Conservation (phyloP, 2,888 invertebrate species). For the Acheta domesticus region DNA sequence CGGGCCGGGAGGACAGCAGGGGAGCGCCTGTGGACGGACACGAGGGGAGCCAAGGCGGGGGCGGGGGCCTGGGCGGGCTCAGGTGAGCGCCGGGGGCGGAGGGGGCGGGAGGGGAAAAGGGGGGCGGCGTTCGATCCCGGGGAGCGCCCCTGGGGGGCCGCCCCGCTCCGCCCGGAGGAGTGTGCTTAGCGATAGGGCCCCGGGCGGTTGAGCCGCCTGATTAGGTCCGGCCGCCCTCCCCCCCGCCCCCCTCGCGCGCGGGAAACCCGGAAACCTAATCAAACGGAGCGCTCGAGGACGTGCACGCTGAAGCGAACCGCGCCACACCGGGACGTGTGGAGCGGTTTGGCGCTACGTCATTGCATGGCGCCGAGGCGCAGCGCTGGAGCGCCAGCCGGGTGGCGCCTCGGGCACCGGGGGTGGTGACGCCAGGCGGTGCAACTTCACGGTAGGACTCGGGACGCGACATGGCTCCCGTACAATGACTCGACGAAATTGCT, state of each 20-base stretch:
- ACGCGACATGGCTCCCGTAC: too few species aligned
- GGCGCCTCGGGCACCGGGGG: too few species aligned
- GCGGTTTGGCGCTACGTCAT: too few species aligned
- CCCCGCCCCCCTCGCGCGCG: not conserved
- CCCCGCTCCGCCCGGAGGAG: not conserved
- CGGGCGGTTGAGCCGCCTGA: not conserved
- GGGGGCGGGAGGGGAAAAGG: not conserved
- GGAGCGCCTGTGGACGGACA: too few species aligned
- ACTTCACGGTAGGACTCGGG: too few species aligned
- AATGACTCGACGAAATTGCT: too few species aligned
- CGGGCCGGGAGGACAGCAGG: not conserved
- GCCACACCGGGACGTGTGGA: too few species aligned
- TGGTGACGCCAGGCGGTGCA: too few species aligned
- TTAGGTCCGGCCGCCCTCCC: not conserved
- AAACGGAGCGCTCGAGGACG: not conserved
- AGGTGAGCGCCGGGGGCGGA: not conserved
- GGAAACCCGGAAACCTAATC: not conserved
- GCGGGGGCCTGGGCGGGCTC: not conserved
- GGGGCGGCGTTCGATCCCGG: not conserved
- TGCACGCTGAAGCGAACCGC: too few species aligned
- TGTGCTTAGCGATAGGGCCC: constrained; percentile 10
- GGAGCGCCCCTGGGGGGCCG: not conserved
- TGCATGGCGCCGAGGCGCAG: too few species aligned
- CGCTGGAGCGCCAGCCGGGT: too few species aligned
- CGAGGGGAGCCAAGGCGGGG: not conserved